Conservation (phyloP, 2,888 invertebrate species). For the Calliphora vomitoria region DNA sequence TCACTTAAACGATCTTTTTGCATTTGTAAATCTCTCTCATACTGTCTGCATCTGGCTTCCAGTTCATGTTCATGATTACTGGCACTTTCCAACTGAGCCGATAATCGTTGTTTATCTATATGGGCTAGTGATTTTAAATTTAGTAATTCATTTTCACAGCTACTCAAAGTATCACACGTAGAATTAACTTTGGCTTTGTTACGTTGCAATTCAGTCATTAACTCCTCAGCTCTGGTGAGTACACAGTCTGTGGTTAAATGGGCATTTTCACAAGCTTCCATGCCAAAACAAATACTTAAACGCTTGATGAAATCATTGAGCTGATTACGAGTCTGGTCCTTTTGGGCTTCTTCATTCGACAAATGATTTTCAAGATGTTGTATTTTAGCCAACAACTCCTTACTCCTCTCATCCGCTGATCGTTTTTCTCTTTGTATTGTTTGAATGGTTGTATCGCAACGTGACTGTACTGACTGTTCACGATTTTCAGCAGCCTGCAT, state of each 20-base stretch:
- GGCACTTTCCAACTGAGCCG: slow-evolving; percentile 86
- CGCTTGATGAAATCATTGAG: slow-evolving; percentile 90
- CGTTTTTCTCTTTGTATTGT: slow-evolving; percentile 91
- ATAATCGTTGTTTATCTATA: slow-evolving; percentile 90
- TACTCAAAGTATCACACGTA: slow-evolving; percentile 84
- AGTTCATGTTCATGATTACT: slow-evolving; percentile 88
- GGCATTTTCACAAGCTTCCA: slow-evolving; percentile 88
- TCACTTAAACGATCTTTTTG: slow-evolving; percentile 90
- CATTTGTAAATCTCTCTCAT: slow-evolving; percentile 90
- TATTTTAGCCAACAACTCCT: slow-evolving; percentile 91
- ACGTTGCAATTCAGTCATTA: slow-evolving; percentile 90
- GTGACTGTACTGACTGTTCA: slow-evolving; percentile 89
- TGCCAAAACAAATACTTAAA: slow-evolving; percentile 89
- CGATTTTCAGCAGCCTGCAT: slow-evolving; percentile 92
- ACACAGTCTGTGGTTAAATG: slow-evolving; percentile 89
- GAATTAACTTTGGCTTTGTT: slow-evolving; percentile 86
- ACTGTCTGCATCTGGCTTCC: slow-evolving; percentile 90
- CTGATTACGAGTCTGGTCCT: slow-evolving; percentile 88
- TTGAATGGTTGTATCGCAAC: slow-evolving; percentile 89
- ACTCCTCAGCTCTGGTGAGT: slow-evolving; percentile 91
- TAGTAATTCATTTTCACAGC: slow-evolving; percentile 83
- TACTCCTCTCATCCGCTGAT: slow-evolving; percentile 90
- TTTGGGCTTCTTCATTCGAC: slow-evolving; percentile 90
- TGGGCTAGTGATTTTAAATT: slow-evolving; percentile 82
- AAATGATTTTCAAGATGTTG: slow-evolving; percentile 90